Evolutionary conservation across 2,888 invertebrate species (phyloP), one percentile per base, ranked within the genome.

Genomic region (Trissolcus japonicus): DNA sequence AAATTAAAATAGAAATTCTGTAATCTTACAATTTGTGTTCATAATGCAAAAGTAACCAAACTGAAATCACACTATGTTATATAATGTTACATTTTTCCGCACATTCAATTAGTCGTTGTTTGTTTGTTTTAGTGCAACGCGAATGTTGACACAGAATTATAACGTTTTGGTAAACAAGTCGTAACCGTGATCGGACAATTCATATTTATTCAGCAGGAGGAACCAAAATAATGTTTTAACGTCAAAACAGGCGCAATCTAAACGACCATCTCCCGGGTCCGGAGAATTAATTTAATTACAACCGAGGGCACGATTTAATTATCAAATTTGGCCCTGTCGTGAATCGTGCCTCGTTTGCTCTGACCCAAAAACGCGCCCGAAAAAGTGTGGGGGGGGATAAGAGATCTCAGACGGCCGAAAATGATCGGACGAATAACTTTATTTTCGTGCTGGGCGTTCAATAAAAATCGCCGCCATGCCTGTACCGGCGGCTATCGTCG

Each of bases 391-490:
- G 35, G 35, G 35, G 35, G 35, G 35, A 11, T 35, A 35, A 35
- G 35, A 35, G 7, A 51, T 17, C 14, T 51, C 17, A 1, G 19
- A 1, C 43, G 29, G 21, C 43, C 13, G 7, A 60, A 50, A 55
- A 43, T 50, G 25, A 16, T 21, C 51, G 4, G 13, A 29, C 43
- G 25, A 59, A 67, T 59, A 59, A 59, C 67, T 59, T 53, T 29
- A 67, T 67, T 53, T 46, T n/a, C 13, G 13, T 46, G 59, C 53
- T 21, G 60, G 56, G 6, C 48, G 54, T 48, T 54, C n/a, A 71
- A 65, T 73, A 73, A 73, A 66, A 65, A 60, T 63, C 54, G 14
- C 3, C 51, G 57, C 51, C 53, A 61, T 61, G 61, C 17, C 59
- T 35, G 2, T n/a, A 9, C n/a, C 51, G 17, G 13, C 4, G 13